Base-by-base conservation (phyloP, 2,888 invertebrate species). In the Synergus japonicus region DNA sequence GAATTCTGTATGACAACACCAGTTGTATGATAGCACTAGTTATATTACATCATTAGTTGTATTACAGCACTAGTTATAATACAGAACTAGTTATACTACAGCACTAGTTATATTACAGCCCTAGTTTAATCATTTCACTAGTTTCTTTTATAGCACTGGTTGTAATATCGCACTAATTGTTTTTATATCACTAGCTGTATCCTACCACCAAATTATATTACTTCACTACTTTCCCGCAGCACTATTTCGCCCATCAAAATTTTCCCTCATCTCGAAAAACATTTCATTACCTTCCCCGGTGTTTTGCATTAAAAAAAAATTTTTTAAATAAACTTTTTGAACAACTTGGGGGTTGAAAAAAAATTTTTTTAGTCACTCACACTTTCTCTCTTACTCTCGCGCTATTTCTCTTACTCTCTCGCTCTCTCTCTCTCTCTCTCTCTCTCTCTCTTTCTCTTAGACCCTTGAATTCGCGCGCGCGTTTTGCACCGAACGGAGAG, bases 401-500 rank as follows among this genome's bases (percentile, higher is more conserved):
- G 58, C n/a, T 15, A 41, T 29, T 67, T 18, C 60, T 22, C 18
- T 54, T 15, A 22, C 54, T 22, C 1, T 22, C 60, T 18, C 60
- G 4, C 58, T 41, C 54, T 22, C 1, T 22, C 60, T 18, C 60
- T 12, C 60, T 18, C 60, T 12, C 73, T 37, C 37, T 29, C 29
- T 54, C 15, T 69, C 4, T 69, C 69, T 29, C 37, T 64, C 18
- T 73, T 9, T 54, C 60, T 22, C 29, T 46, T n/a, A 15, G 37
- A n/a, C 43, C 49, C 22, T 43, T 15, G 13, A 49, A 65, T 54
- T 67, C 18, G 22, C 44, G 77, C 69, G 66, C 76, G 69, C 65
- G 76, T 69, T 46, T 76, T 29, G 43, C 79, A 65, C 73, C 79
- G 67, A 66, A 76, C 76, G 78, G 78, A 79, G 81, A 79, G 78